Base-by-base conservation (phyloP, 2,888 invertebrate species). In the Stramonita haemastoma region DNA sequence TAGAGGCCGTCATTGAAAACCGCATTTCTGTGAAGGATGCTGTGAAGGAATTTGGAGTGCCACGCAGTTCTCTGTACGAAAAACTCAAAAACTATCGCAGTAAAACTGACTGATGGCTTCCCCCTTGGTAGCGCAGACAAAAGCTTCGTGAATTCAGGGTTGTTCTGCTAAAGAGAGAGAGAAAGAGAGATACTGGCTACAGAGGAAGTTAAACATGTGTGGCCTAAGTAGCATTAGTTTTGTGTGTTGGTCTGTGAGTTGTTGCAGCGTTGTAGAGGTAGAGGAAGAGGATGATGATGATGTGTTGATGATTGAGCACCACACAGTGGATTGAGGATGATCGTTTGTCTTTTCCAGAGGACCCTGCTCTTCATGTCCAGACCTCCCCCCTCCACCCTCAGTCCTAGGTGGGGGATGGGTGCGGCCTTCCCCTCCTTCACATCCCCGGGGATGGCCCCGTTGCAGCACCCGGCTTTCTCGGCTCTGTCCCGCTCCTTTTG, bases 301-400 rank as follows among this genome's bases (percentile, higher is more conserved):
- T 32, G 32, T 86, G 66, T 86, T 86, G 86, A 86, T 85, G 84
- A 57, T n/a, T 85, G 85, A 85, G 86, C 60, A 15, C 34, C 86
- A 17, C 29, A 66, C 66, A 22, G 66, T 86, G 66, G 86, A 57
- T 86, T 86, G 22, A 86, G 86, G 86, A 60, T 86, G 60, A 19
- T 86, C 66, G 86, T 86, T 86, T 86, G 86, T 86, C 86, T 86
- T 86, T 86, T 86, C 86, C 86, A 86, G 86, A 86, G 57, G 86
- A 66, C 19, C 60, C 19, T n/a, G 86, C 15, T 32, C 60, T 32
- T 34, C 86, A 26, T 46, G 26, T 83, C 81, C 81, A 85, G 84
- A 85, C 29, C 36, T 57, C 57, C 29, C 84, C 29, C 29, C 17
- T 85, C 84, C 57, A 29, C 84, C 17, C 84, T n/a, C 36, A 86